Conservation (phyloP, 2,797 vertebrate species). For the Chelidonichthys spinosus region DNA sequence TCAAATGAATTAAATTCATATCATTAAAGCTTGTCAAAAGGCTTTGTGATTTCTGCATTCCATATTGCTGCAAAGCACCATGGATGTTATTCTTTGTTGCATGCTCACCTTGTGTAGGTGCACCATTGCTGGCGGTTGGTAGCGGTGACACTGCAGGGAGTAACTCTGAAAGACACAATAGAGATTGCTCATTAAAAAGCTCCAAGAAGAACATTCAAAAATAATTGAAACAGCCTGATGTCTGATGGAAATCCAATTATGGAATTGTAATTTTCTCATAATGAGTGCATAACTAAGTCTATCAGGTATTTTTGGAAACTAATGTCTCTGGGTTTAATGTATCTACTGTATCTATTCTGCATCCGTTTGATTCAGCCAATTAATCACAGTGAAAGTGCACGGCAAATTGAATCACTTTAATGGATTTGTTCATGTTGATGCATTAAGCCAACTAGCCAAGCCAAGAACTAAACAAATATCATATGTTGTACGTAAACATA, state of each 20-base stretch:
- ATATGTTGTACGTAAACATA: neutral
- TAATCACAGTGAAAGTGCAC: neutral
- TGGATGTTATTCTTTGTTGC: neutral
- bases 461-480: slow-evolving; percentile 7
- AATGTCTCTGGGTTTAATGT: neutral
- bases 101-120: slow-evolving; percentile 45
- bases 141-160: slow-evolving; percentile 17
- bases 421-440: neutral
- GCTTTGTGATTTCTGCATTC: neutral
- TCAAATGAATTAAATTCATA: neutral
- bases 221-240: neutral
- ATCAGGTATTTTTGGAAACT: slow-evolving; percentile 13
- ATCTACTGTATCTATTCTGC: neutral
- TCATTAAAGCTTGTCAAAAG: neutral
- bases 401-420: neutral
- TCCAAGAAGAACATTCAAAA: neutral
- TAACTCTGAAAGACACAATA: slow-evolving; percentile 41
- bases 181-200: neutral
- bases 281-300: neutral
- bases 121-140: slow-evolving; percentile 7
- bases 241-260: neutral
- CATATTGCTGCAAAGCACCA: neutral
- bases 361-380: slow-evolving; percentile 18
- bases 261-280: neutral
- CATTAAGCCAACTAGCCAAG: neutral